Conservation (phyloP, 2,113 vertebrate genomes). For the Alectura lathami region DNA sequence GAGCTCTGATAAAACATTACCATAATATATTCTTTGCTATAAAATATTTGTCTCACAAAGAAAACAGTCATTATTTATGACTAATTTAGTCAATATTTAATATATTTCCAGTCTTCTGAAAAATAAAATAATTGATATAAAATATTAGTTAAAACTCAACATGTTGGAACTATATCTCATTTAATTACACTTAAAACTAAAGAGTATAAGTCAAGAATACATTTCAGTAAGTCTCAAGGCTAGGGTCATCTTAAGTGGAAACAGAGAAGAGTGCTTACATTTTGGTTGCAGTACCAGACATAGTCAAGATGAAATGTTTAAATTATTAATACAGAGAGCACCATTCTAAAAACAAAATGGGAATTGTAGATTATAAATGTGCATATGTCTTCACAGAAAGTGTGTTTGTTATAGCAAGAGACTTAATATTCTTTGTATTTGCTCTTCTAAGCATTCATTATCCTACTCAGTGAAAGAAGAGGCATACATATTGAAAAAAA, state of each 20-base stretch:
- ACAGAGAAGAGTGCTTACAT: not conserved
- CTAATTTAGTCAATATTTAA: conserved; percentile 53
- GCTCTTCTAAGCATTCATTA: not conserved
- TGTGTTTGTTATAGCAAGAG: not conserved
- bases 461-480: not conserved
- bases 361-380: not conserved
- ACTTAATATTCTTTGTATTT: not conserved
- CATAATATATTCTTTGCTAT: not conserved
- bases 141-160: conserved; percentile 25
- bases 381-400: not conserved
- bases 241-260: not conserved
- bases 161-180: not conserved
- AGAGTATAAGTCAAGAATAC: not conserved
- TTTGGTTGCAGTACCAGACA: not conserved
- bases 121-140: conserved; percentile 24
- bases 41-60: conserved; percentile 16
- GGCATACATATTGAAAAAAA: not conserved
- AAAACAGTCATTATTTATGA: conserved; percentile 39
- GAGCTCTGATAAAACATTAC: not conserved
- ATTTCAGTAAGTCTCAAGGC: not conserved
- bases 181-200: not conserved
- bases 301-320: not conserved
- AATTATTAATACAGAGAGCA: not conserved
- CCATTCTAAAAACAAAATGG: not conserved
- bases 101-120: not conserved